Conservation (phyloP, 2,888 invertebrate genomes). For the Meloe dianella region DNA sequence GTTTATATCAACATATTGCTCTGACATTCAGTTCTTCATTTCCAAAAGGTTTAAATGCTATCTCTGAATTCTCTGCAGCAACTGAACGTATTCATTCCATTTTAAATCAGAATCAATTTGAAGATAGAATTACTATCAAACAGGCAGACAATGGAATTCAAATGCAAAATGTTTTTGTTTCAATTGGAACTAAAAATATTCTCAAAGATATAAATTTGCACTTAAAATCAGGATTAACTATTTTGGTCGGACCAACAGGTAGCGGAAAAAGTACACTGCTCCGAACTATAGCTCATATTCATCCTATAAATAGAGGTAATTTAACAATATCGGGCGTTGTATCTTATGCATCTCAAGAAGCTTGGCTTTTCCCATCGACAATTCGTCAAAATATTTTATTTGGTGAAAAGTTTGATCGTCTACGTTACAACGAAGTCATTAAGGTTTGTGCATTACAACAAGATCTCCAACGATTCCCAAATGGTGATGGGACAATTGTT, state of each 20-base stretch:
- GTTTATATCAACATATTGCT: conserved; percentile 19
- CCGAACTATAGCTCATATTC: conserved; percentile 51
- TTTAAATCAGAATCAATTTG: conserved; percentile 16
- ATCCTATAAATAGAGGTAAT: conserved; percentile 49
- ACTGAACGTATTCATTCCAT: conserved; percentile 22
- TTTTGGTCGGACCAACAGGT: conserved; percentile 68
- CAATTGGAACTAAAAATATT: too few species aligned
- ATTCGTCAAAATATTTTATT: conserved; percentile 78
- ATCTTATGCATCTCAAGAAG: conserved; percentile 65
- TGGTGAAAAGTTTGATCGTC: conserved; percentile 65
- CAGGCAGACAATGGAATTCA: too few species aligned
- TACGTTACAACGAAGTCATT: conserved; percentile 68
- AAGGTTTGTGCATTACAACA: too few species aligned
- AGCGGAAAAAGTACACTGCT: conserved; percentile 63
- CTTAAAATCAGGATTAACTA: conserved; percentile 56
- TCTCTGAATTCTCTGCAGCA: conserved; percentile 26
- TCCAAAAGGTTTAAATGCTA: conserved; percentile 21
- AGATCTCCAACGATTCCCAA: conserved; percentile 77
- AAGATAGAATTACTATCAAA: conserved; percentile 21
- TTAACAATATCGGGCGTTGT: conserved; percentile 58
- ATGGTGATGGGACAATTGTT: conserved; percentile 74
- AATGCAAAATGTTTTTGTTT: too few species aligned
- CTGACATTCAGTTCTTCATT: conserved; percentile 16
- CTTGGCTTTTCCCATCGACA: conserved; percentile 64
- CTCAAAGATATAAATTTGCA: conserved; percentile 52